Base-by-base conservation (phyloP, 2,888 invertebrate species). In the Bellardia bayeri region DNA sequence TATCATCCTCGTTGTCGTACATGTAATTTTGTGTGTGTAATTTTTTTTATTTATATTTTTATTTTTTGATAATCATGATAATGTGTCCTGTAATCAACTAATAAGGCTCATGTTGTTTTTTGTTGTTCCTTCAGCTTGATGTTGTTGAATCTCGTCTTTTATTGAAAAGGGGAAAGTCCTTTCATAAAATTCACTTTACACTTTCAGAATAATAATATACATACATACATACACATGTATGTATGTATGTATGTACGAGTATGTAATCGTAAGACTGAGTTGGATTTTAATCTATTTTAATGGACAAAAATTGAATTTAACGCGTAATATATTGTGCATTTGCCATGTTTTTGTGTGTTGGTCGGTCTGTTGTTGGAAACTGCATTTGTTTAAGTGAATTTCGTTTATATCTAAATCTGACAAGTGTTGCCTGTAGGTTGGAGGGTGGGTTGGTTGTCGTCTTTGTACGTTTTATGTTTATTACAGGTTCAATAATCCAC, bases 31-130 rank as follows among this genome's bases (percentile, higher is more conserved):
- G 54, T 63, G 51, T 64, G 40, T 72, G 9, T 63, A 37, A 87
- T 87, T 88, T 76, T 88, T 79, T 87, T n/a, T n/a, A n/a, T n/a
- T n/a, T n/a, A n/a, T 78, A 58, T 63, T 78, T 78, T 88, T 87
- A 23, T 90, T 89, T 91, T 92, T 91, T 92, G 92, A 94, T 94
- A 94, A 94, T 94, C 93, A 94, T 91, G 93, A 94, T 94, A 94
- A 94, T 94, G 93, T 91, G 93, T 93, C 93, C 93, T 94, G 94
- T 94, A 94, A 94, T 94, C 94, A 94, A 94, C 94, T 94, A 94
- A 94, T 94, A 94, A 94, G 93, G 92, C 91, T 91, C 91, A 91
- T 91, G 91, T 90, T 87, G 85, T 83, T 83, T 49, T 64, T 90
- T 87, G 85, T 82, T 83, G 37, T 64, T 49, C 33, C 37, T 61